Evolutionary conservation across 2,888 invertebrate genomes (phyloP).

Genomic region (Parnassius glacialis): DNA sequence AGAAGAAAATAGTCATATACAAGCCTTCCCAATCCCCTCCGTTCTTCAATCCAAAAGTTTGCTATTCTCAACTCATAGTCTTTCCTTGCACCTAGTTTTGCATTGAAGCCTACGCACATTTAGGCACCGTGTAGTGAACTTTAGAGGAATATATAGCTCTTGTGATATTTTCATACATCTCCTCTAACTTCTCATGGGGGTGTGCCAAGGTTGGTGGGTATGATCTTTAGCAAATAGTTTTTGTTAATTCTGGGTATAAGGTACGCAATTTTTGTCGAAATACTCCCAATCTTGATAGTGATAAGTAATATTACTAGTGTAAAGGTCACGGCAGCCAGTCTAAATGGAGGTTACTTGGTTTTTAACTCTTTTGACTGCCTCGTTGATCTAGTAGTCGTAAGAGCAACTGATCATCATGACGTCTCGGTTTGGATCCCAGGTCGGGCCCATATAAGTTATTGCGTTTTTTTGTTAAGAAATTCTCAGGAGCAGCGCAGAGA

Average conservation of each 20-base stretch:
- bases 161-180: not conserved
- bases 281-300: not conserved
- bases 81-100: not conserved
- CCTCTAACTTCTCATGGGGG: not conserved
- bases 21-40: not conserved
- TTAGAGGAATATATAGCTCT: not conserved
- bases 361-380: too few species aligned
- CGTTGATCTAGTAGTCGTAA: too few species aligned
- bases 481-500: too few species aligned
- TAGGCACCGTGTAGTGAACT: not conserved
- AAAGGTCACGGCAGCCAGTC: too few species aligned
- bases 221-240: not conserved
- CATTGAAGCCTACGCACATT: not conserved
- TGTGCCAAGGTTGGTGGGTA: not conserved
- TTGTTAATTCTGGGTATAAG: not conserved
- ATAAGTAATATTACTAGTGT: not conserved
- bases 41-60: not conserved
- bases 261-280: not conserved
- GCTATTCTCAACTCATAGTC: not conserved
- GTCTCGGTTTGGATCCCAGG: too few species aligned
- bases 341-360: too few species aligned
- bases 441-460: too few species aligned
- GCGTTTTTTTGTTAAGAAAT: too few species aligned
- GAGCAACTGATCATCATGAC: too few species aligned
- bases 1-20: too few species aligned